Percentiles rank a stretch among this genome's conserved stretches.
These are phyloP conservation scores for Aphrocallistes beatrix DNA, from an alignment of 37 sponge, comb jelly and placozoan species.

Conservation along the genomic window DNA sequence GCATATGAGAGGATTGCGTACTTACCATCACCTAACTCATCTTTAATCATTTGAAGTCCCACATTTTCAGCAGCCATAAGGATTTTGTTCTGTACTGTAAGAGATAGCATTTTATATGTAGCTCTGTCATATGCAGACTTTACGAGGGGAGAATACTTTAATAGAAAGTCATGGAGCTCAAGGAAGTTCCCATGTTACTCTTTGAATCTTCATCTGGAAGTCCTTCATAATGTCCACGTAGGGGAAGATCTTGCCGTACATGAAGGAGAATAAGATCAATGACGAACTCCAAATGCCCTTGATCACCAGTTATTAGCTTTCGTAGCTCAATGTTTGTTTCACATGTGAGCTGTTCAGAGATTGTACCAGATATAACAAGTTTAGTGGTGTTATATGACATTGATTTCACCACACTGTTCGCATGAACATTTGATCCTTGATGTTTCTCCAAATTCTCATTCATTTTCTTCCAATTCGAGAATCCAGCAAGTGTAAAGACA, in stretches of 20 bases:
- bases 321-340: constrained; percentile 17
- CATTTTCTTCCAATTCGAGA: constrained; percentile 20
- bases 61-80: not conserved
- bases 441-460: not conserved
- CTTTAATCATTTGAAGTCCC: constrained; percentile 13
- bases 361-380: constrained; percentile 5
- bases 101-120: not conserved
- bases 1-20: constrained; percentile 2
- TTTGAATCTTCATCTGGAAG: not conserved
- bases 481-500: constrained; percentile 2
- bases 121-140: constrained; percentile 16
- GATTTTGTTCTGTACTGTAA: constrained; percentile 10
- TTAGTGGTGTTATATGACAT: constrained; percentile 10
- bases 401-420: constrained; percentile 1
- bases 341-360: constrained; percentile 1
- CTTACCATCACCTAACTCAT: not conserved
- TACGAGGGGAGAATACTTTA: not conserved
- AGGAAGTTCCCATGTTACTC: constrained; percentile 19
- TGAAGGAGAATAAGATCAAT: constrained; percentile 15
- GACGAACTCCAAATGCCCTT: constrained; percentile 11
- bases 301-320: not conserved
- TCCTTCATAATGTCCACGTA: constrained; percentile 8
- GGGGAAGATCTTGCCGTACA: constrained; percentile 11
- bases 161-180: constrained; percentile 9
- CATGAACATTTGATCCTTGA: constrained; percentile 12